phyloP scores from a whole-genome alignment of 1,140 invertebrate species.

The Pectinophora gossypiella region DNA sequence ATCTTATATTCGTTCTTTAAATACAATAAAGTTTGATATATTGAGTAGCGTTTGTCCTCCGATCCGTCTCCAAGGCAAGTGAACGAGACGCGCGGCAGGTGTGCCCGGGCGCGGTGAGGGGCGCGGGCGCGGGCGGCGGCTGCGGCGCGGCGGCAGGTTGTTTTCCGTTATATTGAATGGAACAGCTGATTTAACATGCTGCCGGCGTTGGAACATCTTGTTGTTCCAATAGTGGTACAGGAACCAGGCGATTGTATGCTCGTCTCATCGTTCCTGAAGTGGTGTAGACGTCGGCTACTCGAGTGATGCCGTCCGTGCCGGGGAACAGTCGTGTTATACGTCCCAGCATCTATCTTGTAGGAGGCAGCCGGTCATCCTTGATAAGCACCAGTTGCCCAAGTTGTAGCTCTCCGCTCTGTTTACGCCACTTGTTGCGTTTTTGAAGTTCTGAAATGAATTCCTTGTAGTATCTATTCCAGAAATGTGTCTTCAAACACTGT shows the following conservation, averaged over 20 bases:
- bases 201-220: not conserved
- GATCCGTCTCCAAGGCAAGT: too few relatives aligned
- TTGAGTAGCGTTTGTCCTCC: too few relatives aligned
- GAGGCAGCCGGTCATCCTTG: conserved; percentile 13
- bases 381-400: conserved; percentile 17
- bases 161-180: too few relatives aligned
- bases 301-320: conserved; percentile 23
- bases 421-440: conserved; percentile 19
- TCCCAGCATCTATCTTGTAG: conserved; percentile 29
- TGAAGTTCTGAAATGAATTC: conserved; percentile 23
- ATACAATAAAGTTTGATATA: too few relatives aligned
- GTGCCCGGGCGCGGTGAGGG: too few relatives aligned
- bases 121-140: too few relatives aligned
- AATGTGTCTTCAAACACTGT: conserved; percentile 20
- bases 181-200: too few relatives aligned
- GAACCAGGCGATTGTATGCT: conserved; percentile 20
- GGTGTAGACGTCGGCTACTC: conserved; percentile 31
- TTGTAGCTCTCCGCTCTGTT: conserved; percentile 1
- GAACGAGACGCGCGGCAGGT: too few relatives aligned
- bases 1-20: too few relatives aligned
- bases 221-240: conserved; percentile 8
- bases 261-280: conserved; percentile 17
- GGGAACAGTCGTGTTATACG: conserved; percentile 25
- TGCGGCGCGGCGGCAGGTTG: too few relatives aligned
- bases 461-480: conserved; percentile 15